Evolutionary conservation across 2,797 vertebrate genomes (phyloP), one percentile per base, ranked within the genome.

Genomic region (Centroberyx gerrardi): DNA sequence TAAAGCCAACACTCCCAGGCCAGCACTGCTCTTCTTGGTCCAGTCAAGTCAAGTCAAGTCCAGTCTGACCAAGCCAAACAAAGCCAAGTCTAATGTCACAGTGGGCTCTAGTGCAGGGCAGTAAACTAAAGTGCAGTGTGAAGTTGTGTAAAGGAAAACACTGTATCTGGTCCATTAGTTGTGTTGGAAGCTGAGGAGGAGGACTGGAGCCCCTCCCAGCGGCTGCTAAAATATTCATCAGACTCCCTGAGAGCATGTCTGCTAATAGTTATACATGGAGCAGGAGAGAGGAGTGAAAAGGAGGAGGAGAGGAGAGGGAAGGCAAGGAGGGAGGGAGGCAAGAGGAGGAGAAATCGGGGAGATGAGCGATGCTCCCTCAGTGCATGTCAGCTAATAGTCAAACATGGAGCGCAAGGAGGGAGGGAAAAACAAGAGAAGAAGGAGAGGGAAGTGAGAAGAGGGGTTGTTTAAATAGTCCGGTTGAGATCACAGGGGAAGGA

Each of bases 181-280:
- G 93, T 90, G 95, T 92, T 94, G 92, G 94, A 94, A 93, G 93
- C 92, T 88, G 91, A 90, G 91, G 94, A 95, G 94, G 92, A 93
- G 87, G 83, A 81, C 14, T 40, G 77, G 74, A 93, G 95, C 95
- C 96, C 95, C 95, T 96, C 95, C 95, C 92, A 5, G 62, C 62
- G 72, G 94, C 93, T 96, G 95, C 95, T 97, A 94, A 97, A 97
- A 97, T 96, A 97, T 97, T 97, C 96, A 97, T 97, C 95, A 96
- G 95, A 95, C 92, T 95, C 96, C 95, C 95, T 86, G 89, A 91
- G 95, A 96, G 93, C 94, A 92, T 96, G 95, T 96, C 96, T 95
- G 94, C 95, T 96, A 96, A 96, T 95, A 94, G 91, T 92, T 93
- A 90, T 84, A 93, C 92, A 93, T 90, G 89, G 89, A 89, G 89